phyloP scores from a whole-genome alignment of 23 tunicate genomes.

The Ciona savignyi region DNA sequence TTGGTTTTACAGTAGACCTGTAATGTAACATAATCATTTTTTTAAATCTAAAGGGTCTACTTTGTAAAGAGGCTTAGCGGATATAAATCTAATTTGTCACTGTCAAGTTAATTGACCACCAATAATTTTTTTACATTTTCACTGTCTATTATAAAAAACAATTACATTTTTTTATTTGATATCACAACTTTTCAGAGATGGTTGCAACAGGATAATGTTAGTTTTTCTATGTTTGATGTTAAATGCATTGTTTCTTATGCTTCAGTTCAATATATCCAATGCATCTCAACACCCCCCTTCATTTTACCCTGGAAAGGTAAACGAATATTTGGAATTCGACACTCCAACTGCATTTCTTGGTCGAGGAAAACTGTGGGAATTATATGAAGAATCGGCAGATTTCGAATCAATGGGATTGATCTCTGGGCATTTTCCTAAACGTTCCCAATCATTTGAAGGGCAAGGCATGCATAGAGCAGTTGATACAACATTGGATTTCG shows the following conservation, averaged over 20 bases:
- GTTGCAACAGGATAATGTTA: neutral
- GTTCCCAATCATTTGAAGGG: constrained; percentile 2
- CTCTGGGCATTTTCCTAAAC: too few species aligned
- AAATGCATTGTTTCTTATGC: too few species aligned
- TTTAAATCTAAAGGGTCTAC: too few species aligned
- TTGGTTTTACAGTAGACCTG: neutral
- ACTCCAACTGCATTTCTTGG: constrained; percentile 7
- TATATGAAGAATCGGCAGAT: neutral
- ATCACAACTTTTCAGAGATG: neutral
- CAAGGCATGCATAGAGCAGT: constrained; percentile 16
- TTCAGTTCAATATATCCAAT: too few species aligned
- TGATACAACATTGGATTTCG: neutral
- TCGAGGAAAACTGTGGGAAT: neutral
- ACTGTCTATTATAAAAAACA: neutral
- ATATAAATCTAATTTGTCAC: too few species aligned
- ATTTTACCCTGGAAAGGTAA: neutral
- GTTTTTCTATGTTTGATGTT: too few species aligned
- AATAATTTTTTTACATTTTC: neutral
- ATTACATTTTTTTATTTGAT: neutral
- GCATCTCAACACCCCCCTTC: too few species aligned
- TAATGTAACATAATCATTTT: neutral
- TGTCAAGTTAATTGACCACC: too few species aligned
- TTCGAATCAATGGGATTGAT: neutral
- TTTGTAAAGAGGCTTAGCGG: too few species aligned
- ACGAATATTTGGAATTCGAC: neutral